Evolutionary conservation across 2,888 invertebrate genomes (phyloP).

Genomic region (Erebia aethiops): DNA sequence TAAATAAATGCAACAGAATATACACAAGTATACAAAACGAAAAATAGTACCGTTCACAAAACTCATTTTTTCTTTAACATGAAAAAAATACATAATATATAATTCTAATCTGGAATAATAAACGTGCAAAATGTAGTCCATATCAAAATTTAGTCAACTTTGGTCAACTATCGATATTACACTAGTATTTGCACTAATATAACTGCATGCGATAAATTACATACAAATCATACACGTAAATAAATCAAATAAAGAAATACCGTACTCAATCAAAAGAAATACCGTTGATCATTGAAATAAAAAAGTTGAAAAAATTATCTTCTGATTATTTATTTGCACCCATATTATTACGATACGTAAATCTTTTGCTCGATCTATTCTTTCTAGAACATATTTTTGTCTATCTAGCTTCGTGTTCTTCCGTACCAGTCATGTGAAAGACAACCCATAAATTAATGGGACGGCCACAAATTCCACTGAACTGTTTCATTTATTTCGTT

Average conservation of each 20-base stretch:
- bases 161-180: not conserved
- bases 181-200: not conserved
- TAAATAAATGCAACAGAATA: conserved; percentile 78
- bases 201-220: not conserved
- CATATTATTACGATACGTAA: not conserved
- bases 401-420: not conserved
- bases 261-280: not conserved
- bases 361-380: conserved; percentile 4
- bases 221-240: not conserved
- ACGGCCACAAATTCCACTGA: conserved; percentile 21
- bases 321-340: not conserved
- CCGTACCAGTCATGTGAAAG: not conserved
- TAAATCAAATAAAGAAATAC: not conserved
- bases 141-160: conserved; percentile 1
- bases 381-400: not conserved
- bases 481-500: not conserved
- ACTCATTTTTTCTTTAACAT: not conserved
- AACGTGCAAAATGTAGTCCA: conserved; percentile 8
- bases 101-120: not conserved
- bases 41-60: conserved; percentile 12
- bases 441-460: conserved; percentile 21
- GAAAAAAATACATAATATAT: not conserved
- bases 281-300: not conserved
- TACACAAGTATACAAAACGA: conserved; percentile 57
- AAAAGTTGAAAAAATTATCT: not conserved